Evolutionary conservation across 2,797 vertebrate species (phyloP), one percentile per base, ranked within the genome.

Genomic region (Euthynnus affinis): DNA sequence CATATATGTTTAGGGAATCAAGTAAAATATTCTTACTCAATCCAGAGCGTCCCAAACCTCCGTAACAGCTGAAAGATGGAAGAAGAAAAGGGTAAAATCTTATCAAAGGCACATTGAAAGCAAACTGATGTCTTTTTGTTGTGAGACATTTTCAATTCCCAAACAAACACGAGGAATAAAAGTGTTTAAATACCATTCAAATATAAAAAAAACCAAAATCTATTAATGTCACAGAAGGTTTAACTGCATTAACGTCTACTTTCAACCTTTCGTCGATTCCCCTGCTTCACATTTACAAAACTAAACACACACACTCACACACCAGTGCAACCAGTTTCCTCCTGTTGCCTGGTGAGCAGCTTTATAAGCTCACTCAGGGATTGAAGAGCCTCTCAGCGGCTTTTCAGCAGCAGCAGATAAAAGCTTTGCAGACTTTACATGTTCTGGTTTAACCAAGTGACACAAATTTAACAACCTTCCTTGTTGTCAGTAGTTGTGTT

Each of bases 21-120:
- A 55, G 20, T 7, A 8, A 27, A 52, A 22, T 42, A 20, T 73
- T 76, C 96, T 94, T 95, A 97, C 97, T 93, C 29, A 98, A 91
- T 85, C 94, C 96, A 0, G 96, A 98, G 64, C 96, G 95, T 61
- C 97, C 96, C 0, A 98, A 91, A 80, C 97, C 97, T 85, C 97
- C 95, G 0, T 96, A 98, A 83, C 97, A 98, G 91, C 98, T 99
- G 94, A 85, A 88, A 83, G 12, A 20, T 44, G 12, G 13, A 9
- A 10, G 4, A 40, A 20, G 27, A 56, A 72, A 53, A 37, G 5
- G 1, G 0, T 5, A 48, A 66, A 80, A 49, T 76, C 5, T 20
- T 27, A 63, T 84, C 20, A 85, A 49, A 80, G 6, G 13, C 23
- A 51, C 9, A 22, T 14, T 57, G 25, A 49, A 32, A 51, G 57